These are phyloP conservation scores for Coronaproctus castanopsis DNA, from an alignment of 2,888 invertebrate species.

Conservation along the genomic window DNA sequence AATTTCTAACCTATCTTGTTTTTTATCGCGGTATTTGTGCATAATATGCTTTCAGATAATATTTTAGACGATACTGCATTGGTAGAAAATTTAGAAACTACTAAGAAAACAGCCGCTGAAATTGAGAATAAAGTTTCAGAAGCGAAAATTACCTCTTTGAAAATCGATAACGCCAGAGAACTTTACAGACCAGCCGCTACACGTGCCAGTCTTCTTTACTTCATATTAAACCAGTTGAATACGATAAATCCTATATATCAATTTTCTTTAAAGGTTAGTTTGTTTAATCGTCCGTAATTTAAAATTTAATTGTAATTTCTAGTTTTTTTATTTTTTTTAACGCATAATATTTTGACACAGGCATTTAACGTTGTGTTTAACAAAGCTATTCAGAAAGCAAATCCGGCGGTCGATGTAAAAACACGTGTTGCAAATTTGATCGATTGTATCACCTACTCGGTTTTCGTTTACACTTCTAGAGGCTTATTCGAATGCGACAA, in stretches of 20 bases:
- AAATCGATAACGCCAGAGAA: slow-evolving; percentile 86
- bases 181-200: slow-evolving; percentile 74
- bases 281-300: too few species aligned
- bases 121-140: slow-evolving; percentile 83
- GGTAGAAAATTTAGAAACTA: slow-evolving; percentile 89
- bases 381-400: slow-evolving; percentile 79
- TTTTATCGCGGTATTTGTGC: too few species aligned
- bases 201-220: slow-evolving; percentile 79
- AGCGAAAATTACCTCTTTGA: slow-evolving; percentile 72
- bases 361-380: slow-evolving; percentile 95
- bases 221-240: slow-evolving; percentile 83
- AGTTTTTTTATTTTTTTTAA: background rate
- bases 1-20: too few species aligned
- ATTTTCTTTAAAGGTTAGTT: slow-evolving; percentile 70
- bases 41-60: slow-evolving; percentile 47
- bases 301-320: background rate
- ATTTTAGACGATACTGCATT: slow-evolving; percentile 83
- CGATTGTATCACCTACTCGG: slow-evolving; percentile 82
- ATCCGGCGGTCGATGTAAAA: slow-evolving; percentile 56
- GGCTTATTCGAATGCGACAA: slow-evolving; percentile 93
- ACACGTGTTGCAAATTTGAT: slow-evolving; percentile 69
- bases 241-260: slow-evolving; percentile 94
- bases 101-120: slow-evolving; percentile 86
- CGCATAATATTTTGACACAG: slow-evolving; percentile 30
- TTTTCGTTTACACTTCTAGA: slow-evolving; percentile 82